Percentiles rank a stretch among this genome's conserved stretches.
phyloP scores from a whole-genome alignment of 2,888 invertebrate species.

The Tachina fera region DNA sequence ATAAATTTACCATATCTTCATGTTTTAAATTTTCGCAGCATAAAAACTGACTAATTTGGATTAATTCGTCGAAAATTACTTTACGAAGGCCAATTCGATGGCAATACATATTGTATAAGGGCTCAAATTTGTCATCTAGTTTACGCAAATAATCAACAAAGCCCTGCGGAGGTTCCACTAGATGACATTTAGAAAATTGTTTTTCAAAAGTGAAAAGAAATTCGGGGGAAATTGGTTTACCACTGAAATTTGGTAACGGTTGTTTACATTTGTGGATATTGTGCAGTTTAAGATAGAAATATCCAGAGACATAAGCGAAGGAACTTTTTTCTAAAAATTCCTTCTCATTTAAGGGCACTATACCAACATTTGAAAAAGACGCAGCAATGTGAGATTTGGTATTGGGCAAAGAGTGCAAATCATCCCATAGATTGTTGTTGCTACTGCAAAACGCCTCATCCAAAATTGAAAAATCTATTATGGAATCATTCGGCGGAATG shows the following conservation, averaged over 20 bases:
- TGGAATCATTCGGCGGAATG: not conserved
- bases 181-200: conserved; percentile 37
- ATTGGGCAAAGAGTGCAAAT: not conserved
- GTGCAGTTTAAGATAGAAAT: conserved; percentile 40
- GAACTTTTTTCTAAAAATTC: conserved; percentile 16
- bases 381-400: not conserved
- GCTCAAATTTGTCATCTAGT: no score
- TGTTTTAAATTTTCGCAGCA: conserved; percentile 8
- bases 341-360: not conserved
- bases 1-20: conserved; percentile 6
- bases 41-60: no score
- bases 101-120: no score
- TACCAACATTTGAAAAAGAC: not conserved
- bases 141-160: no score
- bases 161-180: not conserved
- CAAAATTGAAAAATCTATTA: conserved; percentile 24
- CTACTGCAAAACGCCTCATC: not conserved
- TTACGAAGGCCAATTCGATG: no score
- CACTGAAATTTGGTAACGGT: not conserved
- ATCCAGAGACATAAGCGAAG: conserved; percentile 43
- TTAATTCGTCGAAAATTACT: no score
- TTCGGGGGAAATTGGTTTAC: conserved; percentile 17
- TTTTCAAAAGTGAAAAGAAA: conserved; percentile 21
- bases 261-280: not conserved
- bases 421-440: not conserved